A percentile compares a stretch with the other conserved stretches of the same genome.
These are phyloP conservation scores for Pheucticus melanocephalus DNA, from an alignment of 2,113 vertebrate genomes.

Conservation along the genomic window DNA sequence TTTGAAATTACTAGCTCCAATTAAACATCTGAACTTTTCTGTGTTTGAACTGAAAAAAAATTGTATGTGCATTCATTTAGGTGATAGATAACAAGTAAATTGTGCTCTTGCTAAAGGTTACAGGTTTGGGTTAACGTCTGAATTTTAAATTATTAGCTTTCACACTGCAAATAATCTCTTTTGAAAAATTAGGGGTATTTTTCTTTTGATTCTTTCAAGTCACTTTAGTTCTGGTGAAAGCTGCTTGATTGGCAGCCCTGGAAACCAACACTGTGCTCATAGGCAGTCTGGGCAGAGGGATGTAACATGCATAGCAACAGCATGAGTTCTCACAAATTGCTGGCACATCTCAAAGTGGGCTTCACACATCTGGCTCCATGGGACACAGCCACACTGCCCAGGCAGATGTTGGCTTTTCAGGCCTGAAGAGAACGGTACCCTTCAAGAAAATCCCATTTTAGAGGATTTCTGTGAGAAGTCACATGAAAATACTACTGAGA, in stretches of 20 bases:
- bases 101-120: conserved; percentile 6
- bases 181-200: conserved; percentile 8
- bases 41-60: neutral
- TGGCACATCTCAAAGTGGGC: neutral
- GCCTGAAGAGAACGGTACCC: fast-evolving
- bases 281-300: neutral
- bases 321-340: neutral
- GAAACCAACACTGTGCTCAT: neutral
- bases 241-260: neutral
- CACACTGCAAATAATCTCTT: conserved; percentile 14
- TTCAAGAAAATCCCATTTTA: neutral
- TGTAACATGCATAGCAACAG: neutral
- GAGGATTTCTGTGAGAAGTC: neutral
- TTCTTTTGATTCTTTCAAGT: conserved; percentile 34
- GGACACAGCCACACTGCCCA: neutral
- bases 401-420: neutral
- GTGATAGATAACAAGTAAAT: neutral
- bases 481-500: neutral
- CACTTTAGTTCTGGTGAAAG: conserved; percentile 22
- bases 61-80: neutral
- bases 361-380: neutral
- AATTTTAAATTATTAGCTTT: conserved; percentile 12
- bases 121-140: conserved; percentile 11
- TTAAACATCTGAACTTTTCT: conserved; percentile 48
- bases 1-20: neutral